A percentile compares a stretch with the other conserved stretches of the same genome.
These are phyloP conservation scores for Lathamus discolor DNA, from an alignment of 2,113 vertebrate genomes.

Conservation along the genomic window DNA sequence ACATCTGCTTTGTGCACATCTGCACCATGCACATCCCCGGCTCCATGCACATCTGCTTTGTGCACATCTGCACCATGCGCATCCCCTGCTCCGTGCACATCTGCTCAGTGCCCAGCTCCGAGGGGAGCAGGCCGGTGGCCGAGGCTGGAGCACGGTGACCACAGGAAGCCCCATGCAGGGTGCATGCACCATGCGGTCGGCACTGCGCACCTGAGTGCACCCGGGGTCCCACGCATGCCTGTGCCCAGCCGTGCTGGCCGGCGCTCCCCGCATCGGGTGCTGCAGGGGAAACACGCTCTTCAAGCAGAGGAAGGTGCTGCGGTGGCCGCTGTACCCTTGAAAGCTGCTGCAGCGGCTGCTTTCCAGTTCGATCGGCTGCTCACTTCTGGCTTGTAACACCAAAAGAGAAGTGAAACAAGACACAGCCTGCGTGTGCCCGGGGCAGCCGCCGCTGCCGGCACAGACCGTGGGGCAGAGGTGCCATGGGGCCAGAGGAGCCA, in stretches of 20 bases:
- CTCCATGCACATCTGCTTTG: too few species aligned
- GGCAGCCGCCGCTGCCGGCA: neutral
- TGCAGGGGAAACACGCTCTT: neutral
- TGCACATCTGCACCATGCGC: neutral
- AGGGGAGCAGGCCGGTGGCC: accelerated
- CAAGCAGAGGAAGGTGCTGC: neutral
- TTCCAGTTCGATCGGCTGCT: neutral
- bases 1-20: neutral
- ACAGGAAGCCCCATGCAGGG: neutral
- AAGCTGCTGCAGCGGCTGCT: neutral
- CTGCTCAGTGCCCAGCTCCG: accelerated
- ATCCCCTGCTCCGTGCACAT: neutral
- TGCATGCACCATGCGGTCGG: neutral
- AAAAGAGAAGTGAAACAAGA: slow-evolving; percentile 23
- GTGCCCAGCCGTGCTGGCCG: neutral
- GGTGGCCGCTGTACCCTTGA: accelerated
- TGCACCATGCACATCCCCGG: too few species aligned
- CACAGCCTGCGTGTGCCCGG: neutral
- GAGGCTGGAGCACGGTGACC: accelerated
- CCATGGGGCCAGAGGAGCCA: neutral
- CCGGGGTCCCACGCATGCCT: neutral
- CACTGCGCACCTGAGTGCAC: too few species aligned
- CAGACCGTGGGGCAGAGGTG: neutral
- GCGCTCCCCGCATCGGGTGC: accelerated
- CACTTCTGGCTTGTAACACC: neutral